Percentiles rank a stretch among this genome's conserved stretches.
Evolutionary conservation across 2,888 invertebrate species (phyloP).

Genomic region (Leucania comma): DNA sequence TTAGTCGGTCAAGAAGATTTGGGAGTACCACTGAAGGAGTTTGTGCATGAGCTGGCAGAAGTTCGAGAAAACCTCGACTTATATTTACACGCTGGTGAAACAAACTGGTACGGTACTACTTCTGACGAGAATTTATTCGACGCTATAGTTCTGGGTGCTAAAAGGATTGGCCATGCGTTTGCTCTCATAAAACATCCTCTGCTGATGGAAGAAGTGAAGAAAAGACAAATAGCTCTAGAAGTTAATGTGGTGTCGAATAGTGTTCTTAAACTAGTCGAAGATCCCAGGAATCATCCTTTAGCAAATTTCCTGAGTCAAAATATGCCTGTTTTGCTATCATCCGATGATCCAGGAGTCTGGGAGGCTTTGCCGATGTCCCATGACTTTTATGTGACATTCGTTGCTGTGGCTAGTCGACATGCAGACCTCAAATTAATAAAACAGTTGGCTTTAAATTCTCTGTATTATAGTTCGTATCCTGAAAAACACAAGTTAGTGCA

Average conservation of each 20-base stretch:
- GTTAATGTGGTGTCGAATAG: conserved; percentile 95
- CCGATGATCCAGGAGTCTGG: conserved; percentile 95
- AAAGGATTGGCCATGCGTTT: conserved; percentile 95
- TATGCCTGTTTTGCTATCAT: conserved; percentile 93
- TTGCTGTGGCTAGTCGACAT: conserved; percentile 93
- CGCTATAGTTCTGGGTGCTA: conserved; percentile 93
- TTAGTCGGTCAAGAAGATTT: conserved; percentile 95
- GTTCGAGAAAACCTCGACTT: conserved; percentile 90
- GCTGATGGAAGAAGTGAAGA: conserved; percentile 90
- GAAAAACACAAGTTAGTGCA: conserved; percentile 79
- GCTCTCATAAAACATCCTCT: conserved; percentile 94
- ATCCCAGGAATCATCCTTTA: conserved; percentile 95
- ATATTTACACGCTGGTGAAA: conserved; percentile 96
- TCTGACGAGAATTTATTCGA: conserved; percentile 94
- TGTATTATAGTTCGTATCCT: conserved; percentile 92
- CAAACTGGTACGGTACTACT: conserved; percentile 92
- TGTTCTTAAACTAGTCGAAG: conserved; percentile 92
- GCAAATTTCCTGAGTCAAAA: conserved; percentile 91
- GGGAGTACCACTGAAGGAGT: conserved; percentile 91
- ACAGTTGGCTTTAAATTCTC: conserved; percentile 94
- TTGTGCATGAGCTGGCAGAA: conserved; percentile 88
- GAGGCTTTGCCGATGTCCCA: conserved; percentile 93
- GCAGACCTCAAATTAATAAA: conserved; percentile 94
- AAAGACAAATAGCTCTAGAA: conserved; percentile 93
- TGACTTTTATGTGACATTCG: conserved; percentile 94